Percentiles rank a stretch among this genome's conserved stretches.
Conservation (phyloP, 2,797 vertebrate species). For the Buphagus erythrorhynchus region DNA sequence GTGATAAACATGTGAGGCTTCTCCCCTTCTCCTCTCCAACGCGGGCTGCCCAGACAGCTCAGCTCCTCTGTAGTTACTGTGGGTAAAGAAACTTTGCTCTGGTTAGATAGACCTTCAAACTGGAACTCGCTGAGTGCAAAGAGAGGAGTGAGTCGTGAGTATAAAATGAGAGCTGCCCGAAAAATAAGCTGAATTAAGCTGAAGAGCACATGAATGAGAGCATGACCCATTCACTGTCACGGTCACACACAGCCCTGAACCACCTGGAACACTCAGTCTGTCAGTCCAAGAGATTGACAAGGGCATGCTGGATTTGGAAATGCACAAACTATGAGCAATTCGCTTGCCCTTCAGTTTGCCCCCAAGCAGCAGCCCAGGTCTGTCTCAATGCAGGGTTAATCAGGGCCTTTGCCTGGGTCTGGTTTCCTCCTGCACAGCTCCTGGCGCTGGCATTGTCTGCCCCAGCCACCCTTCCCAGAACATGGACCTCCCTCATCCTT, state of each 20-base stretch:
- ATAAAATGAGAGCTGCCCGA: neutral
- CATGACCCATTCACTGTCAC: neutral
- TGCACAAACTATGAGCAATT: slow-evolving; percentile 3
- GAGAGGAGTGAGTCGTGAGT: neutral
- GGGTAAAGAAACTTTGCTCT: neutral
- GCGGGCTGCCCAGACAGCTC: neutral
- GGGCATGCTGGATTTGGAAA: neutral
- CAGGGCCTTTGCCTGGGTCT: neutral
- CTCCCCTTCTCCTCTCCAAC: neutral
- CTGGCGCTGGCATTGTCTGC: slow-evolving; percentile 18
- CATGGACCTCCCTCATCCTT: neutral
- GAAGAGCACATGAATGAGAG: slow-evolving; percentile 24
- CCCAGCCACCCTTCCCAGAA: neutral
- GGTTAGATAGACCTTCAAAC: neutral
- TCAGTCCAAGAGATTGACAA: slow-evolving; percentile 25
- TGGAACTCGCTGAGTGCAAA: neutral
- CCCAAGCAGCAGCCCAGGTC: neutral
- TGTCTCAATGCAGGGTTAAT: neutral
- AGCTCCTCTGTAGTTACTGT: neutral
- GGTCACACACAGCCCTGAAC: neutral
- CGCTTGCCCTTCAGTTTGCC: slow-evolving; percentile 6
- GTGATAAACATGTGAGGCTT: neutral
- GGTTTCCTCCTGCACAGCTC: slow-evolving; percentile 43
- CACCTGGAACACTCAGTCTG: neutral
- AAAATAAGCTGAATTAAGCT: slow-evolving; percentile 25